phyloP scores from a whole-genome alignment of 2,888 invertebrate genomes.

The Eristalis pertinax region DNA sequence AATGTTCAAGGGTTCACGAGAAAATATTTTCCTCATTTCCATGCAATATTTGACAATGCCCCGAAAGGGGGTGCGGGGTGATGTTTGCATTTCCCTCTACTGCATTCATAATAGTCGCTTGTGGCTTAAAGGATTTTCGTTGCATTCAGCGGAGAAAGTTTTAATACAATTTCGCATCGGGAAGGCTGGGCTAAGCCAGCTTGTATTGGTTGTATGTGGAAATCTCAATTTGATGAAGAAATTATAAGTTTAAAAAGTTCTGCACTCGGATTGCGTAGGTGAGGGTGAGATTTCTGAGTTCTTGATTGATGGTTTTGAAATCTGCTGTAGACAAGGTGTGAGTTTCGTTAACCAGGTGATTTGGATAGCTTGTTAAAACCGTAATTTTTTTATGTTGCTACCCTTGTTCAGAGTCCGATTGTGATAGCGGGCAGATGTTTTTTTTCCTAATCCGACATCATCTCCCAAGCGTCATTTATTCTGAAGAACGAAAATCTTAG shows the following conservation, averaged over 20 bases:
- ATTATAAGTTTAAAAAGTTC: background rate
- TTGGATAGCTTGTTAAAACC: too few species aligned
- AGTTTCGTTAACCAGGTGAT: too few species aligned
- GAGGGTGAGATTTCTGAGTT: background rate
- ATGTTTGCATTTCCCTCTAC: background rate
- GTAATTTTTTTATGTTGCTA: too few species aligned
- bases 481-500: too few species aligned
- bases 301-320: too few species aligned
- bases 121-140: background rate
- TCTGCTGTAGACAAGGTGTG: too few species aligned
- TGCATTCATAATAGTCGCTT: background rate
- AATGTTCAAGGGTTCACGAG: background rate
- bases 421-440: too few species aligned
- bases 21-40: background rate
- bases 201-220: too few species aligned
- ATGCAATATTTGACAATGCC: background rate
- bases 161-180: background rate
- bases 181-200: too few species aligned
- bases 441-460: too few species aligned
- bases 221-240: background rate
- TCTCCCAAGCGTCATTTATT: too few species aligned
- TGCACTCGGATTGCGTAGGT: background rate
- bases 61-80: background rate
- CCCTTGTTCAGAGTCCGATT: too few species aligned
- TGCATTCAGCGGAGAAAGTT: background rate